phyloP scores from a whole-genome alignment of 2,113 vertebrate species.

The Fukomys damarensis region DNA sequence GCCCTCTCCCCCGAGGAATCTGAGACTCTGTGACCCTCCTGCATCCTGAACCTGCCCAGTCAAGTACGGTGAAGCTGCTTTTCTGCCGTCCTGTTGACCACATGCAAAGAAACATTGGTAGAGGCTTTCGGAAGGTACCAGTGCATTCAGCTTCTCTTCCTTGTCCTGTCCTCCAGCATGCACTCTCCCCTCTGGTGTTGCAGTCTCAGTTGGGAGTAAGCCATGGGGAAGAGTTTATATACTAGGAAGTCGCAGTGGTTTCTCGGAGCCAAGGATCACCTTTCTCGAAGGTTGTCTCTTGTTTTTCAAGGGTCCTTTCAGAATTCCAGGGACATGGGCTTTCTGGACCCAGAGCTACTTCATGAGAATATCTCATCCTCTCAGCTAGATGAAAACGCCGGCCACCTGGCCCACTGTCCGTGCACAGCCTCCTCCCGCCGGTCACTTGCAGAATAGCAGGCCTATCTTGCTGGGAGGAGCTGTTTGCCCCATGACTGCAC shows the following conservation, averaged over 20 bases:
- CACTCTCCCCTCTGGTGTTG: background rate
- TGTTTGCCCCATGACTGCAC: background rate
- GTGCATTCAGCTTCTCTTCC: background rate
- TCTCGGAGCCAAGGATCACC: background rate
- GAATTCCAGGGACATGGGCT: background rate
- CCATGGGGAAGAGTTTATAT: background rate
- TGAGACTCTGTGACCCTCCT: background rate
- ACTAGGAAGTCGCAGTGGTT: background rate
- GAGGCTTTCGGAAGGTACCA: rapidly evolving
- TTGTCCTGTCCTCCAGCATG: background rate
- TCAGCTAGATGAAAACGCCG: background rate
- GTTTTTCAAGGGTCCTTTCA: background rate
- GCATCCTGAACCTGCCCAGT: background rate
- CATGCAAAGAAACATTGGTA: background rate
- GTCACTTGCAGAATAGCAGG: background rate
- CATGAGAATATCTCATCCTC: background rate
- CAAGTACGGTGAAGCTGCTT: background rate
- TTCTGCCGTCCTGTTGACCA: background rate
- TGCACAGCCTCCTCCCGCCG: background rate
- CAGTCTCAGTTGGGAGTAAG: background rate
- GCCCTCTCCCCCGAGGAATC: too few species aligned
- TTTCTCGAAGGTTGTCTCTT: background rate
- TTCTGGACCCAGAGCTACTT: background rate
- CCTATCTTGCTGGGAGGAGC: background rate
- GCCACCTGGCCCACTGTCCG: rapidly evolving